Evolutionary conservation across 2,113 vertebrate species (phyloP), one percentile per base, ranked within the genome.

Genomic region (Cygnus atratus): DNA sequence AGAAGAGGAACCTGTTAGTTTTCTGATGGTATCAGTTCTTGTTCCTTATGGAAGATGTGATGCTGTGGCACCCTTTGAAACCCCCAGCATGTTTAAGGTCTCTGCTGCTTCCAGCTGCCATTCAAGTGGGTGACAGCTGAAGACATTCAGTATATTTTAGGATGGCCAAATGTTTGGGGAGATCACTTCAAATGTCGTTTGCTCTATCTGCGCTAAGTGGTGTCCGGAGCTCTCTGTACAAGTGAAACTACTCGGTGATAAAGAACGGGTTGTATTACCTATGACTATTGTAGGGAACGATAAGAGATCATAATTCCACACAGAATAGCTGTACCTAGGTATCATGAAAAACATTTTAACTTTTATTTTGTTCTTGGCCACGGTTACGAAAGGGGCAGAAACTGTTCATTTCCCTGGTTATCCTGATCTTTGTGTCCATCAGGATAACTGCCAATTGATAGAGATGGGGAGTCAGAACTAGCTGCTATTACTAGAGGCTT

Each of bases 31-130:
- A 58, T 78, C 33, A 44, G 91, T 48, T 25, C 33, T 92, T 70
- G 39, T 79, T 88, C 82, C 76, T 80, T 59, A 11, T 62, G 57
- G 70, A 74, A 92, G 54, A 57, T 72, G 50, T 84, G 58, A n/a
- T 75, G 52, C 46, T 28, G 59, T 62, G 55, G 58, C 61, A 57
- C 13, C 26, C 44, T 79, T 71, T 88, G 29, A 58, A 84, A n/a
- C 39, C 74, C 21, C 93, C 41, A 92, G 67, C 1, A 4, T 2
- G 3, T 87, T 46, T 28, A 44, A 66, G 68, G 77, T 88, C 94
- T 81, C 65, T 88, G 80, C 62, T 93, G 77, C 70, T 90, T 91
- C 48, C 54, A 92, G 86, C 73, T 94, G 93, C 75, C 63, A 33
- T 82, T 91, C 35, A 63, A 88, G 72, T 65, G 76, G 52, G 62